Base-by-base conservation (phyloP, 1,140 invertebrate genomes). In the Tribolium madens region DNA sequence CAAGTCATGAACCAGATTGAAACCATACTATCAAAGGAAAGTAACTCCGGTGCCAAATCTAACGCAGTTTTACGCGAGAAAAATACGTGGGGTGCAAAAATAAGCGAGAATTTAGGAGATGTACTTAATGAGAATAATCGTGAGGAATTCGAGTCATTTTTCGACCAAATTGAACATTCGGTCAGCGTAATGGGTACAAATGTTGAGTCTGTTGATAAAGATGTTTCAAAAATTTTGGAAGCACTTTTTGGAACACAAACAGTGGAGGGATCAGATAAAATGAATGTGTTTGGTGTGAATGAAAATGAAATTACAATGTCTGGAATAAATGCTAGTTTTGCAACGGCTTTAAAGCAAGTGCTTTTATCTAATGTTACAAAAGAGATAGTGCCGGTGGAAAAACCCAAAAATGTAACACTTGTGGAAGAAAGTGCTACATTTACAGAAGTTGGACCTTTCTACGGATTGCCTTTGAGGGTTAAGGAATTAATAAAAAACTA, bases 381-480 rank as follows among this genome's bases (percentile, higher is more conserved):
- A 77, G 68, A 53, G 33, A 42, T 81, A 31, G 26, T 52, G 10
- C 42, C 69, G 0, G 14, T 47, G n/a, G 82, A 82, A 52, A 17
- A 26, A 1, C 1, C 12, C 48, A 3, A 76, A 15, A 77, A 81
- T 68, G 77, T 78, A 64, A 33, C 60, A 12, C 60, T 26, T n/a
- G 6, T 78, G 18, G 47, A 79, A 71, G 12, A 10, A 12, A 17
- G 77, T 3, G 42, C 71, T 5, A 71, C 80, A 3, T 86, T 86
- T 81, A 80, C 81, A 6, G 78, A 80, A 53, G 83, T 86, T 17
- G 89, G 88, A 1, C 78, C 86, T 18, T 96, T 95, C 86, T 95
- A 92, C 88, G 93, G 92, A 0, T 86, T 96, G 10, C 91, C 94
- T 1, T 82, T 86, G 0, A 88, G 84, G 83, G 91, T 94, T 0